Conservation (phyloP, 2,888 invertebrate species). For the Netelia melanura region DNA sequence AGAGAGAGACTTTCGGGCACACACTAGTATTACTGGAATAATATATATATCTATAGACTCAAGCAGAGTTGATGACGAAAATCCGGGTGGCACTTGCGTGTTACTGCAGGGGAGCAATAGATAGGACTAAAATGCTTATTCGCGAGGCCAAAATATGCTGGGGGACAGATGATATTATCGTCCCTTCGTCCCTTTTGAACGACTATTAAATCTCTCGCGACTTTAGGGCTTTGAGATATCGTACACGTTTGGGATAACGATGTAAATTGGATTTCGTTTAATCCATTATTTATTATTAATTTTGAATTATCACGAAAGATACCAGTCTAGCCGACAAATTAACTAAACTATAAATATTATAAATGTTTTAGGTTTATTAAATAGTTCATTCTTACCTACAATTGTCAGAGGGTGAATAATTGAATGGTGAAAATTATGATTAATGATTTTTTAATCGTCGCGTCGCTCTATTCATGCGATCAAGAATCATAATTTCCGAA, state of each 20-base stretch:
- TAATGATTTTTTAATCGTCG: slow-evolving; percentile 2
- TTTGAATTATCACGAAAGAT: neutral
- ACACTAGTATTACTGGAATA: slow-evolving; percentile 62
- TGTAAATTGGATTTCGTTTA: slow-evolving; percentile 9
- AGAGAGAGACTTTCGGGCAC: slow-evolving; percentile 47
- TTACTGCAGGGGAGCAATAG: slow-evolving; percentile 27
- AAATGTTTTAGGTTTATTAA: too few relatives aligned
- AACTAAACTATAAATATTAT: too few relatives aligned
- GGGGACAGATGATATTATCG: slow-evolving; percentile 36
- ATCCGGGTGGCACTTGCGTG: slow-evolving; percentile 17
- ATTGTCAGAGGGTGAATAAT: neutral
- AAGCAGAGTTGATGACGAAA: neutral
- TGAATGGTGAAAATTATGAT: neutral
- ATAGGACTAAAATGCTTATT: slow-evolving; percentile 45
- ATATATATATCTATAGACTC: neutral
- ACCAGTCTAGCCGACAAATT: neutral
- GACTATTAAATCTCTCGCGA: slow-evolving; percentile 32
- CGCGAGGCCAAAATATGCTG: slow-evolving; percentile 43
- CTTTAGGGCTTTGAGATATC: neutral
- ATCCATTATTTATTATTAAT: neutral
- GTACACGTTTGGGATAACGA: neutral
- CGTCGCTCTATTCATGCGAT: neutral
- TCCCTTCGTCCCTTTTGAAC: slow-evolving; percentile 2
- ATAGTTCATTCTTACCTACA: too few relatives aligned
- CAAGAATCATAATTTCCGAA: neutral